phyloP scores from a whole-genome alignment of 2,888 invertebrate genomes.

The Aromia moschata region DNA sequence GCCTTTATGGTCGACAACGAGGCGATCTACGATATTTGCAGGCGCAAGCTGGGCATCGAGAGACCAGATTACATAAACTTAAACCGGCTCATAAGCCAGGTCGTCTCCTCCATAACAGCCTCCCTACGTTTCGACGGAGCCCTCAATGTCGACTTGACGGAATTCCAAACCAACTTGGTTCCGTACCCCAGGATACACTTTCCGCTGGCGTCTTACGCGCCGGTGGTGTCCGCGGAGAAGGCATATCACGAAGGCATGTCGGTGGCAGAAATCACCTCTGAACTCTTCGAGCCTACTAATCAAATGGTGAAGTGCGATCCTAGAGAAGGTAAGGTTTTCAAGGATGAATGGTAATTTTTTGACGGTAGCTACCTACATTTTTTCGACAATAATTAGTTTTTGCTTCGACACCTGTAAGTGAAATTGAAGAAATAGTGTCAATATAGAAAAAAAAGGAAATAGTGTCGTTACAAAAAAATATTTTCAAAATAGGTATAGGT shows the following conservation, averaged over 20 bases:
- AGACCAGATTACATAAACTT: conserved; percentile 86
- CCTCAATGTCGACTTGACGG: conserved; percentile 88
- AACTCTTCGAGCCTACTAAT: conserved; percentile 88
- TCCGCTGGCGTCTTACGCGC: conserved; percentile 78
- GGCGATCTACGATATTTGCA: conserved; percentile 94
- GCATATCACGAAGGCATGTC: conserved; percentile 80
- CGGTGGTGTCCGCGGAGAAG: conserved; percentile 77
- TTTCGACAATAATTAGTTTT: too few relatives aligned
- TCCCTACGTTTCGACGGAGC: conserved; percentile 89
- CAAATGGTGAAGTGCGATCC: conserved; percentile 94
- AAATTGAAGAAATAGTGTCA: too few relatives aligned
- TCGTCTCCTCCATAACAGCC: conserved; percentile 88
- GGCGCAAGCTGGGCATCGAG: conserved; percentile 83
- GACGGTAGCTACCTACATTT: too few relatives aligned
- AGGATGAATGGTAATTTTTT: too few relatives aligned
- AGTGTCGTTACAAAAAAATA: too few relatives aligned
- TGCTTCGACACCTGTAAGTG: too few relatives aligned
- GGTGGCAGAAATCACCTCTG: conserved; percentile 84
- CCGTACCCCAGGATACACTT: conserved; percentile 95
- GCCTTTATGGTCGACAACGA: conserved; percentile 96
- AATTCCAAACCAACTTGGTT: conserved; percentile 91
- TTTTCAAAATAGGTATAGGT: too few relatives aligned
- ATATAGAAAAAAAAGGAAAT: too few relatives aligned
- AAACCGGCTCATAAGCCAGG: conserved; percentile 84
- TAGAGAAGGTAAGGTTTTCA: conserved; percentile 72